These are phyloP conservation scores for Typhlichthys eigenmanni DNA, from an alignment of 2,797 vertebrate genomes.

Conservation along the genomic window DNA sequence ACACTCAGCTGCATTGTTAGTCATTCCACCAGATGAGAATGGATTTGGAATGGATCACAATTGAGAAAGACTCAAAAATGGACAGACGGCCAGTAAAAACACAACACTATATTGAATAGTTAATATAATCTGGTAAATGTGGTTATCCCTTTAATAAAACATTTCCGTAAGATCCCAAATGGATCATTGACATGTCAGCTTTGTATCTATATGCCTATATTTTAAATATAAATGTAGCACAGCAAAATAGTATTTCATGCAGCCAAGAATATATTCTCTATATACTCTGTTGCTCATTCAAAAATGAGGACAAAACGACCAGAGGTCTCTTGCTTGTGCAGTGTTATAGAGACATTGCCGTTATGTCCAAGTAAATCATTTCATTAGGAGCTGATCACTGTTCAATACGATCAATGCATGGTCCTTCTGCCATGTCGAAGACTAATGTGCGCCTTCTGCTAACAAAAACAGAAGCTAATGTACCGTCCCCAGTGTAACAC, in stretches of 20 bases:
- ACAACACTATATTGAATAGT: slow-evolving; percentile 25
- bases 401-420: too few species aligned
- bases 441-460: too few species aligned
- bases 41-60: slow-evolving; percentile 61
- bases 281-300: too few species aligned
- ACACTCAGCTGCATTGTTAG: slow-evolving; percentile 77
- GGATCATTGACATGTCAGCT: slow-evolving; percentile 4
- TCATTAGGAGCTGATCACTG: too few species aligned
- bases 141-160: slow-evolving; percentile 16
- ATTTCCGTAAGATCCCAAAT: slow-evolving; percentile 1
- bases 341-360: too few species aligned
- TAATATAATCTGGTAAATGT: slow-evolving; percentile 19
- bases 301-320: too few species aligned
- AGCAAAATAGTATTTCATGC: slow-evolving; percentile 3
- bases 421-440: too few species aligned
- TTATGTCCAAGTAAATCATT: too few species aligned
- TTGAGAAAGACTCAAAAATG: slow-evolving; percentile 52
- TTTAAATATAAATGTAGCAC: neutral
- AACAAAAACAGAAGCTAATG: too few species aligned
- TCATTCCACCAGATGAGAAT: slow-evolving; percentile 78
- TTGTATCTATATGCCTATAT: neutral
- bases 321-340: too few species aligned
- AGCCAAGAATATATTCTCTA: slow-evolving; percentile 6
- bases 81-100: slow-evolving; percentile 22
- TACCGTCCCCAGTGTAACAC: too few species aligned